Evolutionary conservation across 2,797 vertebrate genomes (phyloP).

Genomic region (Sebastes steindachneri): DNA sequence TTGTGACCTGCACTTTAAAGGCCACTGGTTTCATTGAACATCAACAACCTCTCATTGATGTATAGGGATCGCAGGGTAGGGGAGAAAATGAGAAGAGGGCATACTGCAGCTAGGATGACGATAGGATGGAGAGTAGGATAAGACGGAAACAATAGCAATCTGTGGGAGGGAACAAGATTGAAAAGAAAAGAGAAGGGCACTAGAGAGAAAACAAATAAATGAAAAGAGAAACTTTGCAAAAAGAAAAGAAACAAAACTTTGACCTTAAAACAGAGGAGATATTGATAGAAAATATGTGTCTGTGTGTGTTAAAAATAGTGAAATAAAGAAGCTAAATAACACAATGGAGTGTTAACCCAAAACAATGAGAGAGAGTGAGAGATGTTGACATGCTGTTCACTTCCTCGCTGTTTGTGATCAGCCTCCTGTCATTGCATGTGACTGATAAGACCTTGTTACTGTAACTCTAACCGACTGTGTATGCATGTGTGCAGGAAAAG

Average conservation of each 20-base stretch:
- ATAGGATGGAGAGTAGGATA: neutral
- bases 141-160: neutral
- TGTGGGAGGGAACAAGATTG: neutral
- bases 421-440: constrained; percentile 33
- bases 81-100: constrained; percentile 6
- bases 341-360: constrained; percentile 20
- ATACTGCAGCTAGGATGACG: neutral
- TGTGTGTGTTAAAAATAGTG: constrained; percentile 33
- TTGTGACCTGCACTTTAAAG: constrained; percentile 28
- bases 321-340: constrained; percentile 8
- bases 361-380: constrained; percentile 19
- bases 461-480: constrained; percentile 19
- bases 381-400: constrained; percentile 21
- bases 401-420: constrained; percentile 30
- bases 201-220: neutral
- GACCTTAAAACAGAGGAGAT: neutral
- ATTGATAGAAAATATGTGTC: neutral
- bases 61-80: neutral
- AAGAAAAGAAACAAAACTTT: neutral
- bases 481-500: constrained; percentile 1
- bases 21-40: constrained; percentile 15
- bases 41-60: constrained; percentile 32
- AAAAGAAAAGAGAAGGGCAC: neutral
- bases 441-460: constrained; percentile 34
- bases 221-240: neutral